These are phyloP conservation scores for Rhinolophus ferrumequinum DNA, from an alignment of 2,113 vertebrate genomes.

Conservation along the genomic window DNA sequence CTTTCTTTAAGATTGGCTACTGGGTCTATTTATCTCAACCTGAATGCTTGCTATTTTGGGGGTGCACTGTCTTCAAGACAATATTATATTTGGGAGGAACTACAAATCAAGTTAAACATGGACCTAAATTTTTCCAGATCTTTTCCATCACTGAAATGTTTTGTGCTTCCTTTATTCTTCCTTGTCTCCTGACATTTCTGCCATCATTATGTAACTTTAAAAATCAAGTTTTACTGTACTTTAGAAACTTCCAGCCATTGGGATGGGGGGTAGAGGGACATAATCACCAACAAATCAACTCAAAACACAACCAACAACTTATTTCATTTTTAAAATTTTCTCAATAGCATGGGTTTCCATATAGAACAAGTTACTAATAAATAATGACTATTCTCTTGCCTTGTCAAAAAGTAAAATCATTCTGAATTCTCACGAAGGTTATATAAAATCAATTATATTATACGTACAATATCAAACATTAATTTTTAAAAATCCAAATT, in stretches of 20 bases:
- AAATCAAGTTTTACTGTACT: slow-evolving; percentile 47
- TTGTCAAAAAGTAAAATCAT: slow-evolving; percentile 50
- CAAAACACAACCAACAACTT: neutral
- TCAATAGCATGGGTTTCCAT: neutral
- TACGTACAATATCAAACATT: neutral
- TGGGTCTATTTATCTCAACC: neutral
- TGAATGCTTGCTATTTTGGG: neutral
- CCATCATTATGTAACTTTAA: neutral
- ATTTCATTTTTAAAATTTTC: neutral
- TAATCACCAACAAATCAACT: neutral
- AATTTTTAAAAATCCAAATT: slow-evolving; percentile 4
- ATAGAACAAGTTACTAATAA: neutral
- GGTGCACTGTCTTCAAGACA: neutral
- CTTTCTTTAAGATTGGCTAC: neutral
- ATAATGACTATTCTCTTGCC: neutral
- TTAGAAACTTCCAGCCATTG: neutral
- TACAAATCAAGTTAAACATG: neutral
- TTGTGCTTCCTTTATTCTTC: neutral
- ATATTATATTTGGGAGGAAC: neutral
- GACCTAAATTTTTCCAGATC: neutral
- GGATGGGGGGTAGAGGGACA: neutral
- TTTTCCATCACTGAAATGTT: neutral
- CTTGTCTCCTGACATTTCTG: neutral
- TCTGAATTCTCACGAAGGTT: slow-evolving; percentile 31
- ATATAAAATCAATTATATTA: slow-evolving; percentile 38